Evolutionary conservation across 2,113 vertebrate genomes (phyloP), one percentile per base, ranked within the genome.

Genomic region (Marcusenius ussheri): DNA sequence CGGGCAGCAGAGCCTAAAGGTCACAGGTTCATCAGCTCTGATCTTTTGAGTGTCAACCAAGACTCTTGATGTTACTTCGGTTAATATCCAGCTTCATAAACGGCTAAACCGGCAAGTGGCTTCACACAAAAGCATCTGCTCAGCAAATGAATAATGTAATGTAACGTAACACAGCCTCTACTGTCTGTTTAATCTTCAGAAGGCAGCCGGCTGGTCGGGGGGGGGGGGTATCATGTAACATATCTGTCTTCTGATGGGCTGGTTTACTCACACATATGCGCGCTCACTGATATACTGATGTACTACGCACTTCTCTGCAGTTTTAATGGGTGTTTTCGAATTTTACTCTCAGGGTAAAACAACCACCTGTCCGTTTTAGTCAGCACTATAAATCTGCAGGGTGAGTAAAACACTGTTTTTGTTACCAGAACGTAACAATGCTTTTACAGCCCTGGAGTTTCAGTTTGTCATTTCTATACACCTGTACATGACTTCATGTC

Each of bases 401-500:
- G 27, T 35, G 85, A 56, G n/a, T 88, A 62, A 66, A 88, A 21
- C 19, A 62, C 35, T 88, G 17, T 42, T 24, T 80, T 80, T 80
- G 31, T 80, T 80, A 42, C 7, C 3, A 27, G 51, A 9, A 49
- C 27, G 49, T 31, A 50, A 51, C 56, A 45, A 24, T n/a, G 53
- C 35, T 66, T 87, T 88, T 50, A 51, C 66, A 13, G 27, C 70
- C 66, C 85, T 42, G 51, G 83, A 86, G 19, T 31, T 24, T 80
- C 89, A 49, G 31, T 88, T 58, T 45, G 91, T 91, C 91, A 50
- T 90, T 90, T 91, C 93, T 93, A 19, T 85, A 89, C 90, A 93
- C 90, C 92, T 91, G 89, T 87, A 53, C 21, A 89, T 96, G 94
- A 96, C 93, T 91, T 96, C 92, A 95, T 93, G 95, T 96, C 96